Percentiles rank a stretch among this genome's conserved stretches.
These are phyloP conservation scores for Sylvietta virens DNA, from an alignment of 2,113 vertebrate species.

Conservation along the genomic window DNA sequence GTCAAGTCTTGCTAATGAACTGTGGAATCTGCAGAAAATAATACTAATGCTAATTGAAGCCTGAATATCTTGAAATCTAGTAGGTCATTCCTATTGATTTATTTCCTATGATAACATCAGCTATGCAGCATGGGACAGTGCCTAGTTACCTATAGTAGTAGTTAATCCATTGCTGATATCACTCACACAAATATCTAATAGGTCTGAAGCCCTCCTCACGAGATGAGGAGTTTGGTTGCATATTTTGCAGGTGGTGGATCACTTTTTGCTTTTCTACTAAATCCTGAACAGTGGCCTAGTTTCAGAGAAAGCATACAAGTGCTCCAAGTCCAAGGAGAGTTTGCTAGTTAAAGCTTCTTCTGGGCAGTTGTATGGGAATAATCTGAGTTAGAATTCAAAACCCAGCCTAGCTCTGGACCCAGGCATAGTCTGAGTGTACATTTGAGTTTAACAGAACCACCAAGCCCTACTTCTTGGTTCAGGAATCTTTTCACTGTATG, in stretches of 20 bases:
- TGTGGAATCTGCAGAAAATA: constrained; percentile 12
- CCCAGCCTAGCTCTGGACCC: neutral
- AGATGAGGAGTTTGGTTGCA: neutral
- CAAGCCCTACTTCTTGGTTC: neutral
- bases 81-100: neutral
- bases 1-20: constrained; percentile 33
- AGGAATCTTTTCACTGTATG: neutral
- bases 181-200: neutral
- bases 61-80: neutral
- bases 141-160: neutral
- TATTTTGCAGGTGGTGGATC: neutral
- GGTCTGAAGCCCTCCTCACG: neutral
- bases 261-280: neutral
- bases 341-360: neutral
- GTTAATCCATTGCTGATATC: neutral
- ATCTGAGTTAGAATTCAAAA: neutral
- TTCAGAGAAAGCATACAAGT: neutral
- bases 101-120: neutral
- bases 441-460: neutral
- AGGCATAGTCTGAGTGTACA: neutral
- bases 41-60: constrained; percentile 16
- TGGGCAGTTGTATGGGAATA: neutral
- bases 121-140: neutral
- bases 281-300: neutral
- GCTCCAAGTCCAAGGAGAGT: neutral